Conservation (phyloP, 1,140 invertebrate genomes). For the Ruditapes philippinarum region DNA sequence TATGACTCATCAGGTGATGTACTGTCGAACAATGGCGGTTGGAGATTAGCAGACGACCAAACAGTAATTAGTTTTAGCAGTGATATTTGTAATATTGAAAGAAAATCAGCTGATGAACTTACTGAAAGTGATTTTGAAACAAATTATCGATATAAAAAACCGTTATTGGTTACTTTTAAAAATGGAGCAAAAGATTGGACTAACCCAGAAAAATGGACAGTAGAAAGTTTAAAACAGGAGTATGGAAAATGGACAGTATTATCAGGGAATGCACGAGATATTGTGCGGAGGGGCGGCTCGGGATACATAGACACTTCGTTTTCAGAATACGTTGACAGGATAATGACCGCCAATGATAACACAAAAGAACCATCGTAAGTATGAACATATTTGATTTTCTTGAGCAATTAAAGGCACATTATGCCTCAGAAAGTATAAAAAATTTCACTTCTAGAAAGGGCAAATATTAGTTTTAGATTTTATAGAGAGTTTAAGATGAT, state of each 20-base stretch:
- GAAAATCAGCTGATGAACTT: constrained; percentile 71
- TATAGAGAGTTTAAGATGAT: no score
- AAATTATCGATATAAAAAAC: constrained; percentile 79
- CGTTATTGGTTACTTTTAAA: constrained; percentile 80
- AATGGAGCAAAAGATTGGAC: constrained; percentile 83
- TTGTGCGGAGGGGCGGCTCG: constrained; percentile 82
- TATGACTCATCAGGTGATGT: no score
- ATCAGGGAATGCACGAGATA: constrained; percentile 81
- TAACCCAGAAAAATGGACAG: constrained; percentile 76
- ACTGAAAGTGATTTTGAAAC: constrained; percentile 78
- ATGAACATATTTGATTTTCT: background rate
- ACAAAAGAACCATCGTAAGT: constrained; percentile 79
- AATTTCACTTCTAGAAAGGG: no score
- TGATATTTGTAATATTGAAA: constrained; percentile 76
- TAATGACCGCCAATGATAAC: constrained; percentile 71
- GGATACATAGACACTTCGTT: constrained; percentile 79
- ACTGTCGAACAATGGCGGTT: constrained; percentile 62
- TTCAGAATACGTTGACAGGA: constrained; percentile 74
- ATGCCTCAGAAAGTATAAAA: no score
- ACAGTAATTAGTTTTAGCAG: constrained; percentile 66
- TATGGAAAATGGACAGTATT: constrained; percentile 79
- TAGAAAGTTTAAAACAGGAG: constrained; percentile 69
- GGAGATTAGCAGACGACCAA: constrained; percentile 71
- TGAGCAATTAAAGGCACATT: no score
- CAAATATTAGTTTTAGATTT: no score